Conservation (phyloP, 2,888 invertebrate species). For the Holacanthella duospinosa region DNA sequence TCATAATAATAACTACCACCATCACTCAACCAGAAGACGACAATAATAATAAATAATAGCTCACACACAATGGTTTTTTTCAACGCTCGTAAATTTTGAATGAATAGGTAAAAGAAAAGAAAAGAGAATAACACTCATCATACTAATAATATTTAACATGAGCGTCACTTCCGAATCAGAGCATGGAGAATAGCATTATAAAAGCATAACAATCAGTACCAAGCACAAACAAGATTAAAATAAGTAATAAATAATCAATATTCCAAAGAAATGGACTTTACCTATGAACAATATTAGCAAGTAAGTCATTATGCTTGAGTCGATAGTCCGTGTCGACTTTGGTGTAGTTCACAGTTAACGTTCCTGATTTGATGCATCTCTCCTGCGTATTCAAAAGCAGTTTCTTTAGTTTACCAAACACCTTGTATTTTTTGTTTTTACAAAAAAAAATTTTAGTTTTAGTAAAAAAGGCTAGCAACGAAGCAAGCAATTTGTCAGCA, state of each 20-base stretch:
- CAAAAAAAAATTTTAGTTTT: no score
- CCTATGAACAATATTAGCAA: slow-evolving; percentile 92
- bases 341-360: slow-evolving; percentile 86
- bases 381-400: slow-evolving; percentile 45
- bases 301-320: slow-evolving; percentile 81
- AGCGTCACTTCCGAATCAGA: background rate
- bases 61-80: no score
- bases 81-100: background rate
- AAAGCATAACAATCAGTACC: no score
- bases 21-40: background rate
- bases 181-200: background rate
- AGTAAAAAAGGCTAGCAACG: no score
- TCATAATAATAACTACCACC: no score
- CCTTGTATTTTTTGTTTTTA: no score
- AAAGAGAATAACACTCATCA: no score
- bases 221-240: no score
- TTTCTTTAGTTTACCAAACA: background rate
- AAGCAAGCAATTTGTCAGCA: slow-evolving; percentile 3
- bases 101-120: background rate
- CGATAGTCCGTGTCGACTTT: slow-evolving; percentile 81
- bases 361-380: slow-evolving; percentile 79
- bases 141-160: background rate
- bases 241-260: background rate
- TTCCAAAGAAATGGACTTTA: slow-evolving; percentile 46
- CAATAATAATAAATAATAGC: background rate